phyloP scores from a whole-genome alignment of 2,797 vertebrate genomes.

The Gephyroberyx darwinii region DNA sequence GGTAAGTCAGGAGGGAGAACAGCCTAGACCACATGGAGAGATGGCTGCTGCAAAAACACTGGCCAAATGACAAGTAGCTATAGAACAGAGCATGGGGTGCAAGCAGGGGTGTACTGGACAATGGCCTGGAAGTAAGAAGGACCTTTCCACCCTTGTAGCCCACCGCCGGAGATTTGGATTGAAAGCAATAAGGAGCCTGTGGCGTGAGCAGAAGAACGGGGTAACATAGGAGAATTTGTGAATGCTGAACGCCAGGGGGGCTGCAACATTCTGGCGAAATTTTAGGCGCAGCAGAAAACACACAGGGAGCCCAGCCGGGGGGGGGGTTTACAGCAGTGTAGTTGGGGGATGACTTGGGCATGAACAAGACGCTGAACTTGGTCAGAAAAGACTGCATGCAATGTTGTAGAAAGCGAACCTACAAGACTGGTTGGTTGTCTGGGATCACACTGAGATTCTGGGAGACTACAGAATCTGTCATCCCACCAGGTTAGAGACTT shows the following conservation, averaged over 20 bases:
- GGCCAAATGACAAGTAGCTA: slow-evolving; percentile 11
- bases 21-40: not conserved
- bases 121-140: not conserved
- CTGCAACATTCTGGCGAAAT: not conserved
- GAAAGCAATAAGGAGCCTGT: slow-evolving; percentile 27
- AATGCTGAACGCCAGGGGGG: slow-evolving; percentile 4
- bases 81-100: not conserved
- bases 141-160: slow-evolving; percentile 19
- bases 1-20: not conserved
- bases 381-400: slow-evolving; percentile 16
- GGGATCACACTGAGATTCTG: not conserved
- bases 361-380: not conserved
- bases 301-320: not conserved
- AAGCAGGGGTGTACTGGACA: not conserved
- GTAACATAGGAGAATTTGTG: slow-evolving; percentile 11
- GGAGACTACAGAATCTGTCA: not conserved
- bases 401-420: not conserved
- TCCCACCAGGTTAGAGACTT: not conserved
- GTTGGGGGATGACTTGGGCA: too few relatives aligned
- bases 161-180: slow-evolving; percentile 46
- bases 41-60: not conserved
- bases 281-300: too few relatives aligned
- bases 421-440: not conserved
- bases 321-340: too few relatives aligned
- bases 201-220: not conserved